These are phyloP conservation scores for Dicaeum eximium DNA, from an alignment of 2,113 vertebrate species.

Conservation along the genomic window DNA sequence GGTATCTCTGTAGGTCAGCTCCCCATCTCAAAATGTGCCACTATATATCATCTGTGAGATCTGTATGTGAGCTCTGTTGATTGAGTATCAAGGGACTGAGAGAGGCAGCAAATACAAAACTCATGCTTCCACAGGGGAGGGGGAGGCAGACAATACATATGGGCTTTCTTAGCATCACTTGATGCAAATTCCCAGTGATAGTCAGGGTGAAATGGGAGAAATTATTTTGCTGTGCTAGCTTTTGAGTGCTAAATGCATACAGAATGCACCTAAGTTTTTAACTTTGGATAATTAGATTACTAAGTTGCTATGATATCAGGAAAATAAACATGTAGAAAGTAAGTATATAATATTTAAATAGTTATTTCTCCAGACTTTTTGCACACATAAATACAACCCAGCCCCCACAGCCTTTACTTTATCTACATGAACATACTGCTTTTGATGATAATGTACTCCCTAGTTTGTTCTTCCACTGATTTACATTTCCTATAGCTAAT, in stretches of 20 bases:
- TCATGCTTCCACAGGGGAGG: not conserved
- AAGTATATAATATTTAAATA: not conserved
- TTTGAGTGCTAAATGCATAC: not conserved
- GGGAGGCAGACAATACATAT: not conserved
- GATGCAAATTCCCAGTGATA: not conserved
- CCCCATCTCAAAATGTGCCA: not conserved
- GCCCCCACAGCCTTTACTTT: not conserved
- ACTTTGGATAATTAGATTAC: not conserved
- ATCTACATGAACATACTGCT: not conserved
- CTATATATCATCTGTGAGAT: not conserved
- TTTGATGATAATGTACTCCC: constrained; percentile 4
- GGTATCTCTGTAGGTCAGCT: not conserved
- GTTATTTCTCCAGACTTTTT: not conserved
- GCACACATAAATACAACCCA: not conserved
- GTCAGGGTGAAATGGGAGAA: not conserved
- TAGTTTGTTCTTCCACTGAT: constrained; percentile 19
- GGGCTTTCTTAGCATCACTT: not conserved
- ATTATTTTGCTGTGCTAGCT: not conserved
- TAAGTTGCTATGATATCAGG: not conserved
- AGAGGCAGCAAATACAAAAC: not conserved
- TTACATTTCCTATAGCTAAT: not conserved
- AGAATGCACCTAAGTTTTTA: not conserved
- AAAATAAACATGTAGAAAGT: not conserved
- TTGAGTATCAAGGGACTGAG: not conserved
- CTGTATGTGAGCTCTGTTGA: not conserved